Evolutionary conservation across 2,797 vertebrate species (phyloP).

Genomic region (Hybognathus amarus): DNA sequence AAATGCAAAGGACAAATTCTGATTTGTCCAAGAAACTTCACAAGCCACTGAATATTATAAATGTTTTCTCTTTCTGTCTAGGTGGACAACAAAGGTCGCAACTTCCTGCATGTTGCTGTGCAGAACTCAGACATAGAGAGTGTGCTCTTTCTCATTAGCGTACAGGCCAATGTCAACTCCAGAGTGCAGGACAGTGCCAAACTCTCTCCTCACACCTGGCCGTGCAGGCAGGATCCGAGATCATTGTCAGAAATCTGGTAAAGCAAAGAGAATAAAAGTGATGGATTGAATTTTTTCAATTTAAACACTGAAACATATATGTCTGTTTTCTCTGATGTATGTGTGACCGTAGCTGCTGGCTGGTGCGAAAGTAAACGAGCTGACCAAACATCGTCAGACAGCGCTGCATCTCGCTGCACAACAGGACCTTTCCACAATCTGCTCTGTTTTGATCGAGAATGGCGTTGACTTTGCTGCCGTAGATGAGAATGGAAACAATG

Average conservation of each 20-base stretch:
- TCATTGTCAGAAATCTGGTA: slow-evolving; percentile 98
- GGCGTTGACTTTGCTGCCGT: slow-evolving; percentile 92
- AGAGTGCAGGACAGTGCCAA: slow-evolving; percentile 95
- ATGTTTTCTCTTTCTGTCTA: slow-evolving; percentile 59
- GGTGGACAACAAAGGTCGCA: slow-evolving; percentile 98
- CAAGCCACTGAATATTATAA: background rate
- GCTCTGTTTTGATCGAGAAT: slow-evolving; percentile 95
- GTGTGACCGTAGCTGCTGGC: slow-evolving; percentile 86
- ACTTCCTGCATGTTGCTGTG: slow-evolving; percentile 95
- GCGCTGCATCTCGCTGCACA: slow-evolving; percentile 95
- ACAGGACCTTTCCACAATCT: slow-evolving; percentile 95
- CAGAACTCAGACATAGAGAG: slow-evolving; percentile 98
- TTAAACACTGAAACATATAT: background rate
- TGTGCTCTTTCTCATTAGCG: slow-evolving; percentile 97
- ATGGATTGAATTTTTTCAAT: background rate
- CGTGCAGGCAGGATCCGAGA: slow-evolving; percentile 97
- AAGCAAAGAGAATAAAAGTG: background rate
- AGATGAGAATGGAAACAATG: slow-evolving; percentile 98
- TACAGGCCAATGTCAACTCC: slow-evolving; percentile 97
- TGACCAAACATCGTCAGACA: slow-evolving; percentile 98
- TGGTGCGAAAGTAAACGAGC: slow-evolving; percentile 94
- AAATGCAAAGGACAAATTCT: too few species aligned
- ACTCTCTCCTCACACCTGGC: slow-evolving; percentile 92
- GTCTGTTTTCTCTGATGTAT: slow-evolving; percentile 4
- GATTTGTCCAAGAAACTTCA: background rate